Conservation (phyloP, 2,797 vertebrate species). For the Menidia menidia region DNA sequence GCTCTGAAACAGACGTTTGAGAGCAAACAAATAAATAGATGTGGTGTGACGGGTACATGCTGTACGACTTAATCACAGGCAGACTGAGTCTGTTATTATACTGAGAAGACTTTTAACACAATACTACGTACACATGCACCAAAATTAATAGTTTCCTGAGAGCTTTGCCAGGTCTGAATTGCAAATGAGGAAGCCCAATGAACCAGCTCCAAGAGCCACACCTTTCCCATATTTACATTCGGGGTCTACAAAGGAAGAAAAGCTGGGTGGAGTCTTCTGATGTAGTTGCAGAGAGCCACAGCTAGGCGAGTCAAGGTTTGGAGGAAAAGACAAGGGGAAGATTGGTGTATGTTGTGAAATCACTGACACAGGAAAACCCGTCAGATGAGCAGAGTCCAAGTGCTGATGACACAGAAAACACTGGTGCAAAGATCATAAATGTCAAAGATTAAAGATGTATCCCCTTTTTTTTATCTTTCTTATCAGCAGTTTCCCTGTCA, state of each 20-base stretch:
- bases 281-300: constrained; percentile 22
- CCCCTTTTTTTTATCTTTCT: constrained; percentile 5
- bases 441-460: constrained; percentile 29
- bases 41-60: not conserved
- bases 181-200: constrained; percentile 54
- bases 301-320: constrained; percentile 23
- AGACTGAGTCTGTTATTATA: not conserved
- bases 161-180: constrained; percentile 27
- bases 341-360: constrained; percentile 36
- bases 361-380: constrained; percentile 25
- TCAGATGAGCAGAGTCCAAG: constrained; percentile 60
- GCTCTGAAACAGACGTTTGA: constrained; percentile 5
- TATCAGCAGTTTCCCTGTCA: constrained; percentile 1
- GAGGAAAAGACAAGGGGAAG: constrained; percentile 25
- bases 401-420: constrained; percentile 45
- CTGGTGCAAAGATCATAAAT: constrained; percentile 38
- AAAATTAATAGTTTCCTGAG: constrained; percentile 25
- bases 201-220: constrained; percentile 46
- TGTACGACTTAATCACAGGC: constrained; percentile 2
- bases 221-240: constrained; percentile 74
- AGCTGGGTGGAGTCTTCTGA: constrained; percentile 34
- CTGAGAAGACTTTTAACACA: not conserved
- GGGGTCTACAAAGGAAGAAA: constrained; percentile 45
- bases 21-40: constrained; percentile 2
- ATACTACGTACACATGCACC: not conserved